A percentile compares a stretch with the other conserved stretches of the same genome.
Evolutionary conservation across 1,140 invertebrate species (phyloP).

Genomic region (Saccostrea cuccullata): DNA sequence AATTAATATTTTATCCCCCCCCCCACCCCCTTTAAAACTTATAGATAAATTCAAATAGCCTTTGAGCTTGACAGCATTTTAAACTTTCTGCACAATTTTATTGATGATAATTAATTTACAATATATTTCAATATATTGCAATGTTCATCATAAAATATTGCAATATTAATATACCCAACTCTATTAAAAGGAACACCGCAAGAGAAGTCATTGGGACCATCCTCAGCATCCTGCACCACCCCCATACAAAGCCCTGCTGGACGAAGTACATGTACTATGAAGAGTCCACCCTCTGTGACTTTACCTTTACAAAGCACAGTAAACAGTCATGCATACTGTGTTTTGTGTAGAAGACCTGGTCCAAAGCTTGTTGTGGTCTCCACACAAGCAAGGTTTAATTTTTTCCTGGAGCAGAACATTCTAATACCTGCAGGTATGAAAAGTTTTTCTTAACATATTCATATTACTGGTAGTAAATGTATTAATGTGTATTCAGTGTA

Average conservation of each 20-base stretch:
- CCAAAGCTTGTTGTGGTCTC: not conserved
- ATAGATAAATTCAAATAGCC: no score
- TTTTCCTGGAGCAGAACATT: not conserved
- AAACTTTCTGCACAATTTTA: no score
- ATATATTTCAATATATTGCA: no score
- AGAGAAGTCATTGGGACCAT: not conserved
- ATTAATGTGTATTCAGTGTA: not conserved
- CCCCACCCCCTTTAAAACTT: no score
- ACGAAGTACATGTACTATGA: not conserved
- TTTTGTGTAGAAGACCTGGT: conserved; percentile 29
- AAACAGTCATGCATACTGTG: not conserved
- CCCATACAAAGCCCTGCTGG: not conserved
- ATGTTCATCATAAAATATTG: no score
- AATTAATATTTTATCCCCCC: no score
- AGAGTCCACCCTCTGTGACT: not conserved
- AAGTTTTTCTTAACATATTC: no score
- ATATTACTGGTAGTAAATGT: not conserved
- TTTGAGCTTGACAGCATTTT: no score
- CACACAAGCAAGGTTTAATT: not conserved
- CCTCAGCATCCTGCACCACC: not conserved
- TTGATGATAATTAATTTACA: no score
- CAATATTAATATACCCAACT: no score
- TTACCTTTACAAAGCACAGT: not conserved
- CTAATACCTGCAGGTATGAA: not conserved
- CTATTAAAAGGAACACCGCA: not conserved